Conservation (phyloP, 1,140 invertebrate species). For the Ridgeia piscesae region DNA sequence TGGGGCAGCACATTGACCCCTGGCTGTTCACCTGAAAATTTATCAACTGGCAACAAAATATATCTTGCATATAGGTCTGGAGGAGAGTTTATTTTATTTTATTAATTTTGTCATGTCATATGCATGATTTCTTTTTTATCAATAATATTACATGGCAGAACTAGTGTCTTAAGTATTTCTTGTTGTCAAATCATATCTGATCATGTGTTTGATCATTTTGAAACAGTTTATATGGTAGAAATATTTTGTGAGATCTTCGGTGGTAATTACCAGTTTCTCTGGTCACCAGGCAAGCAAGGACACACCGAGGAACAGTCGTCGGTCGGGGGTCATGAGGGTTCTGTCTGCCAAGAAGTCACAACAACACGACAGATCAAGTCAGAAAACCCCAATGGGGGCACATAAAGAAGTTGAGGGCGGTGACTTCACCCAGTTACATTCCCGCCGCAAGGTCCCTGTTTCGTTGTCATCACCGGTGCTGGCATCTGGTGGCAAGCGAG, state of each 20-base stretch:
- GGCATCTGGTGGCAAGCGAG: not conserved
- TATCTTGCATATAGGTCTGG: too few relatives aligned
- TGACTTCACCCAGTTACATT: not conserved
- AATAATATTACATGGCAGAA: too few relatives aligned
- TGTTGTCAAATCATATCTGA: too few relatives aligned
- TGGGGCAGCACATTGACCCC: too few relatives aligned
- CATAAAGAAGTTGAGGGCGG: not conserved
- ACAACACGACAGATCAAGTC: not conserved
- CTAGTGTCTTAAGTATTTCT: too few relatives aligned
- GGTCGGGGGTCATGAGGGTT: not conserved
- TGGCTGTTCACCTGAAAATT: too few relatives aligned
- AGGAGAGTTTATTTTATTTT: too few relatives aligned
- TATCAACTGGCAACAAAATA: too few relatives aligned
- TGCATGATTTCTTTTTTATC: too few relatives aligned
- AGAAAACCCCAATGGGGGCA: not conserved
- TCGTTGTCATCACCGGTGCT: not conserved
- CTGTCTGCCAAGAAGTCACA: not conserved
- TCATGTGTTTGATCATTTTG: not conserved
- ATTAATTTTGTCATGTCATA: too few relatives aligned
- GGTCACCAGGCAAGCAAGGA: not conserved
- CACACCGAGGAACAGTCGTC: not conserved
- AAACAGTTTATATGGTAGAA: not conserved
- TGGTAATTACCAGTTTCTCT: not conserved
- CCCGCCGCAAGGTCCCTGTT: not conserved
- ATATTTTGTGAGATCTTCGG: not conserved